Evolutionary conservation across 2,113 vertebrate genomes (phyloP).

Genomic region (Tychaedon coryphoeus): DNA sequence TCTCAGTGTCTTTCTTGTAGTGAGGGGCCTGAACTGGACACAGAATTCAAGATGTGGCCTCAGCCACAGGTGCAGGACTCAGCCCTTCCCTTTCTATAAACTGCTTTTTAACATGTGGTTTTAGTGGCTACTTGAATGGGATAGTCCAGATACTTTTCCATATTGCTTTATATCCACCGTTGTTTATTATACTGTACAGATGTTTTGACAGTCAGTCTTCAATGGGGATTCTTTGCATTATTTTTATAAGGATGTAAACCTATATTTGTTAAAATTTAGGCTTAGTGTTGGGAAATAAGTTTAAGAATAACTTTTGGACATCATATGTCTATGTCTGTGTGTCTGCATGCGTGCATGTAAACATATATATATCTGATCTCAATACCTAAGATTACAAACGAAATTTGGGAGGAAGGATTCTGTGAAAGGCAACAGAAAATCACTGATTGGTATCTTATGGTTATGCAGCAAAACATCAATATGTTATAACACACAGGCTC

Average conservation of each 20-base stretch:
- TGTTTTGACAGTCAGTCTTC: not conserved
- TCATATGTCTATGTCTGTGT: not conserved
- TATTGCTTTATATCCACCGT: not conserved
- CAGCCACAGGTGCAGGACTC: not conserved
- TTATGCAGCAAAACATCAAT: not conserved
- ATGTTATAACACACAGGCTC: not conserved
- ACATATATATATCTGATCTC: not conserved
- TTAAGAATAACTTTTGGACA: not conserved
- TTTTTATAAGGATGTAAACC: not conserved
- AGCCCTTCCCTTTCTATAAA: not conserved
- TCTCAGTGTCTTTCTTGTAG: not conserved
- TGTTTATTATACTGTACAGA: not conserved
- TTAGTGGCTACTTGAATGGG: not conserved
- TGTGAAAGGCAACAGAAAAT: not conserved
- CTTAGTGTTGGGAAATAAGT: not conserved
- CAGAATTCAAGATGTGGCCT: fast-evolving
- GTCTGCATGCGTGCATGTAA: fast-evolving
- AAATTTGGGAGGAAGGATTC: not conserved
- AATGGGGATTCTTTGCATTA: not conserved
- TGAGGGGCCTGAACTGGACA: not conserved
- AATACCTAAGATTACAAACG: not conserved
- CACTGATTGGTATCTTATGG: not conserved
- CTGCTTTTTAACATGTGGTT: not conserved
- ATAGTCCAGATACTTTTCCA: not conserved
- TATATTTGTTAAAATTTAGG: not conserved